Percentiles rank a stretch among this genome's conserved stretches.
These are phyloP conservation scores for Ataeniobius toweri DNA, from an alignment of 2,797 vertebrate genomes.

Conservation along the genomic window DNA sequence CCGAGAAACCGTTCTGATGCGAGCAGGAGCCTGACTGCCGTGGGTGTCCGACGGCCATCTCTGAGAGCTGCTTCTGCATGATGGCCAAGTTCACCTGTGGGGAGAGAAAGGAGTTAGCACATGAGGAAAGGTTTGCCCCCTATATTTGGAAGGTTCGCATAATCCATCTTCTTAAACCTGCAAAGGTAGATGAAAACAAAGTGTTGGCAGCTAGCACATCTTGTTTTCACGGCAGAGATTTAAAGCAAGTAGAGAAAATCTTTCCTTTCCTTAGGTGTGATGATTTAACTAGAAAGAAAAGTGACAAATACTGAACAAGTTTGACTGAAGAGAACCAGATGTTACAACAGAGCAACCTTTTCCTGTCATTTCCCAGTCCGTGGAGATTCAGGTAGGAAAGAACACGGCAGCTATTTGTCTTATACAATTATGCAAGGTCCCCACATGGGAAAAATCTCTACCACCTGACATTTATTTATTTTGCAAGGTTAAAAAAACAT, in stretches of 20 bases:
- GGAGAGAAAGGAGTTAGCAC: slow-evolving; percentile 12
- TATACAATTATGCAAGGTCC: background rate
- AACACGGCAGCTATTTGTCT: background rate
- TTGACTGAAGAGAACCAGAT: slow-evolving; percentile 8
- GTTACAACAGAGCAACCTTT: slow-evolving; percentile 13
- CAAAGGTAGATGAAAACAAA: background rate
- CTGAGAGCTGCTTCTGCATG: slow-evolving; percentile 94
- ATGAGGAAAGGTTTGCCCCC: slow-evolving; percentile 10
- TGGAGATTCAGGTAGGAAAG: background rate
- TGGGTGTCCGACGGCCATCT: slow-evolving; percentile 89
- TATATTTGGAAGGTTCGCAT: background rate
- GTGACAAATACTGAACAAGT: slow-evolving; percentile 6
- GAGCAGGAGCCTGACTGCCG: slow-evolving; percentile 78
- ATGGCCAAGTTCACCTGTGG: slow-evolving; percentile 87
- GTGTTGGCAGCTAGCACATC: slow-evolving; percentile 5
- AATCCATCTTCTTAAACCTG: background rate
- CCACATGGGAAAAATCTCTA: background rate
- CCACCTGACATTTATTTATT: slow-evolving; percentile 2
- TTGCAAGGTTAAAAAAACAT: background rate
- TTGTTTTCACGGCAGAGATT: slow-evolving; percentile 36
- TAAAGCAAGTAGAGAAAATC: slow-evolving; percentile 27
- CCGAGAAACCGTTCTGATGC: slow-evolving; percentile 89
- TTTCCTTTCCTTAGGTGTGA: slow-evolving; percentile 2
- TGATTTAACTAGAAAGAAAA: slow-evolving; percentile 26
- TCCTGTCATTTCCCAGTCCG: background rate